Evolutionary conservation across 2,888 invertebrate genomes (phyloP).

Genomic region (Aproaerema taeniolella): DNA sequence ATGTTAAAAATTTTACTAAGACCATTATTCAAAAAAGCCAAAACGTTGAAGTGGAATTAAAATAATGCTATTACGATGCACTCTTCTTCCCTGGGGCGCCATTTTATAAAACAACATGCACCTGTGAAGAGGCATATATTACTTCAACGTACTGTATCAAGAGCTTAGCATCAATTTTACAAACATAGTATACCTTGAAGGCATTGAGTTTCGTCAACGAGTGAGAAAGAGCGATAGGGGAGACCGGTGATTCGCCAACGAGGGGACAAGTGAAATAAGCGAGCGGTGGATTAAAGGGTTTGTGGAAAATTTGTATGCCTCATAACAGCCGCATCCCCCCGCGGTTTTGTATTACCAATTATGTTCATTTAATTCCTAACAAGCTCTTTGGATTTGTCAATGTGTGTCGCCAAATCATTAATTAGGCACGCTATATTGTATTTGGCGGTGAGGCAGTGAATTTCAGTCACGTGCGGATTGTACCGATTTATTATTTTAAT

Average conservation of each 20-base stretch:
- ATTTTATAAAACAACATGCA: slow-evolving; percentile 40
- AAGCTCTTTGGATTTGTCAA: slow-evolving; percentile 37
- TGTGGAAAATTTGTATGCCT: slow-evolving; percentile 69
- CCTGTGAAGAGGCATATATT: slow-evolving; percentile 32
- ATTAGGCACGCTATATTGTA: slow-evolving; percentile 14
- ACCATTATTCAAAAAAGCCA: slow-evolving; percentile 4
- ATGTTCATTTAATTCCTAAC: slow-evolving; percentile 62
- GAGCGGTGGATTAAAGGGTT: slow-evolving; percentile 72
- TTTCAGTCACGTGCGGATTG: slow-evolving; percentile 5
- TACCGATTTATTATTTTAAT: no score
- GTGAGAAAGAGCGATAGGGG: no score
- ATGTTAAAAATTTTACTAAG: no score
- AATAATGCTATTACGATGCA: slow-evolving; percentile 9
- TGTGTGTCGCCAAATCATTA: slow-evolving; percentile 27
- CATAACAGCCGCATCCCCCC: slow-evolving; percentile 55
- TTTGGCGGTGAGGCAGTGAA: slow-evolving; percentile 12
- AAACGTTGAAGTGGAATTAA: slow-evolving; percentile 4
- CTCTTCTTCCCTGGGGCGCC: slow-evolving; percentile 38
- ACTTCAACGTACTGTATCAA: slow-evolving; percentile 39
- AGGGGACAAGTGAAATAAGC: slow-evolving; percentile 75
- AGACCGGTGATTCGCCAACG: slow-evolving; percentile 45
- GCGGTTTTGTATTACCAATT: slow-evolving; percentile 75
- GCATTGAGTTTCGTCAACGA: slow-evolving; percentile 58
- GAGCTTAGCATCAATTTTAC: slow-evolving; percentile 54
- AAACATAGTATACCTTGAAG: slow-evolving; percentile 42